Evolutionary conservation across 2,797 vertebrate species (phyloP), one percentile per base, ranked within the genome.

Genomic region (Lates japonicus): DNA sequence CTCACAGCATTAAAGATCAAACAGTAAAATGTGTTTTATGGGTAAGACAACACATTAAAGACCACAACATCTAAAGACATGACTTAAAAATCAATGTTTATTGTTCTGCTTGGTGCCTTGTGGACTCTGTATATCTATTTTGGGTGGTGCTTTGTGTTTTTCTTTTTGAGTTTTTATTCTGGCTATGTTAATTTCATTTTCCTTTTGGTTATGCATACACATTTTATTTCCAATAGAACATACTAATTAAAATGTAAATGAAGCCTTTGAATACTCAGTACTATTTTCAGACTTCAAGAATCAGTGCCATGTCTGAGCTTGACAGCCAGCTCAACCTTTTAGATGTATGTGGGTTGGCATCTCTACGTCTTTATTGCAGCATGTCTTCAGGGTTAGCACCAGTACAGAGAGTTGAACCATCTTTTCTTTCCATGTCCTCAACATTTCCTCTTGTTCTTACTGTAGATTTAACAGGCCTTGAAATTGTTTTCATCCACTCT

Each of bases 201-300:
- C 73, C 16, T 58, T 65, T 68, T 68, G 14, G 63, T 81, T 85
- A 78, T 85, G 70, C 69, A 80, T 62, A 70, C 73, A 54, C 29
- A 16, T 75, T 76, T 86, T 49, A 55, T 67, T 86, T 87, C 25
- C 51, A 35, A 37, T 49, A 22, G 33, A 68, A 85, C 61, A 75
- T 59, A 46, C 19, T 62, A 74, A 91, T 92, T 90, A 76, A 90
- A 88, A 93, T 91, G 87, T 74, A 87, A 83, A 93, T 87, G n/a
- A 88, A 88, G 35, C 51, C 74, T 83, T 83, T 88, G 61, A 81
- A 87, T 83, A 49, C 57, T 67, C 42, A 39, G 66, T 10, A 33
- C 33, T 84, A 78, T 80, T 90, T 80, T 73, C 51, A 84, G 81
- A 65, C 29, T 52, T 60, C 6, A 51, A 44, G 19, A 29, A 82